phyloP scores from a whole-genome alignment of 1,140 invertebrate genomes.

The Lepidurus apus region DNA sequence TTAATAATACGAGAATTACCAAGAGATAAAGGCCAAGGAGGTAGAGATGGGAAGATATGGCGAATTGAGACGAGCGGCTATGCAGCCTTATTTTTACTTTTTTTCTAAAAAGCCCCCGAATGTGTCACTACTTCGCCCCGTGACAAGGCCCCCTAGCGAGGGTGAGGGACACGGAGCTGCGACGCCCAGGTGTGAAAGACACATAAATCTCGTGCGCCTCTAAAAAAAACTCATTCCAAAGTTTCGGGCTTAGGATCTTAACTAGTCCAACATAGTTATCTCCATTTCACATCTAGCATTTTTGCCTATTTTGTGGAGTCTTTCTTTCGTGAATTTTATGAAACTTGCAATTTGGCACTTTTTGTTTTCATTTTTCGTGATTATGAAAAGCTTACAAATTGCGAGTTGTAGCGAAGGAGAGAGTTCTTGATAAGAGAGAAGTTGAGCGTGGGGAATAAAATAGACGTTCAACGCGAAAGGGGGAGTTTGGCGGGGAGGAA shows the following conservation, averaged over 20 bases:
- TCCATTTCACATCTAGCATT: not conserved
- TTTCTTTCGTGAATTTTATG: not conserved
- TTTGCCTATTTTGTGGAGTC: not conserved
- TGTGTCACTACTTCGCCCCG: slow-evolving; percentile 17
- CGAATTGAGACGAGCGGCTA: not conserved
- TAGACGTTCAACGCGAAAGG: not conserved
- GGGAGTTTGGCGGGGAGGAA: not conserved
- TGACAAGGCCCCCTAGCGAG: slow-evolving; percentile 1
- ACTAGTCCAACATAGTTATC: not conserved
- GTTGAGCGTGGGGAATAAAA: too few species aligned
- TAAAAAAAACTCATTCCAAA: not conserved
- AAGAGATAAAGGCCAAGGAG: not conserved
- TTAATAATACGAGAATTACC: not conserved
- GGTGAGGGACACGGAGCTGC: slow-evolving; percentile 13
- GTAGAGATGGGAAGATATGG: not conserved
- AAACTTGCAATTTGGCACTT: too few species aligned
- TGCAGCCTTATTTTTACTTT: not conserved
- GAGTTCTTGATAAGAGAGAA: too few species aligned
- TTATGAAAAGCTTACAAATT: too few species aligned
- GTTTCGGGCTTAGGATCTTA: not conserved
- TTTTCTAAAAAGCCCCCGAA: not conserved
- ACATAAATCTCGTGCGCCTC: not conserved
- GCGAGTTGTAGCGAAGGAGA: too few species aligned
- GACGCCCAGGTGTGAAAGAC: slow-evolving; percentile 20
- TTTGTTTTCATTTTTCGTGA: too few species aligned